A percentile compares a stretch with the other conserved stretches of the same genome.
Conservation (phyloP, 2,113 vertebrate species). For the Larimichthys crocea region DNA sequence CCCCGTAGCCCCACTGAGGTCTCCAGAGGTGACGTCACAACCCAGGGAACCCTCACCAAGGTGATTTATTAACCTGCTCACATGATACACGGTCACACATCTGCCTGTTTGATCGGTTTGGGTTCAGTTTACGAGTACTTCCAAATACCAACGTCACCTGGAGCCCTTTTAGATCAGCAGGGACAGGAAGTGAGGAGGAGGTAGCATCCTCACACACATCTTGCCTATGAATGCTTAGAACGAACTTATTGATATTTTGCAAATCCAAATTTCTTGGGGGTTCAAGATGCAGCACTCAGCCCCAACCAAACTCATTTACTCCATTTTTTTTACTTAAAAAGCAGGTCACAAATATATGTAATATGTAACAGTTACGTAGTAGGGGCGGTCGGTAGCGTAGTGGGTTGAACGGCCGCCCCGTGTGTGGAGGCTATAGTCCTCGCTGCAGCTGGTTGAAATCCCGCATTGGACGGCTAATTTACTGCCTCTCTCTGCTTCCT, state of each 20-base stretch:
- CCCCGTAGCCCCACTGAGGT: conserved; percentile 85
- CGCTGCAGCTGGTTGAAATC: too few relatives aligned
- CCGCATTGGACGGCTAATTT: too few relatives aligned
- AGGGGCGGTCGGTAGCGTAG: not conserved
- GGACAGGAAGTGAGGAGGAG: not conserved
- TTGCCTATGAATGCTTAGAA: not conserved
- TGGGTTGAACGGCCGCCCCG: too few relatives aligned
- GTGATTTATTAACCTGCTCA: conserved; percentile 67
- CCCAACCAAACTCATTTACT: not conserved
- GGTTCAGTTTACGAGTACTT: not conserved
- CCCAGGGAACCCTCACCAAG: conserved; percentile 75
- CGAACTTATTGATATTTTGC: not conserved
- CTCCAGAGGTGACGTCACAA: conserved; percentile 74
- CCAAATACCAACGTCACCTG: not conserved
- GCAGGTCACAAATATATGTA: conserved; percentile 7
- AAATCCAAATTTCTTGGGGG: not conserved
- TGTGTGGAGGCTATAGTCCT: too few relatives aligned
- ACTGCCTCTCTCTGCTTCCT: too few relatives aligned
- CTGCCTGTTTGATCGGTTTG: not conserved
- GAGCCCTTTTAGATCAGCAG: not conserved
- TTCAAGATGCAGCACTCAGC: not conserved
- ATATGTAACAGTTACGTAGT: not conserved
- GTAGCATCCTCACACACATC: not conserved
- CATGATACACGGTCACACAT: not conserved
- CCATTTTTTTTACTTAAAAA: not conserved